A percentile compares a stretch with the other conserved stretches of the same genome.
phyloP scores from a whole-genome alignment of 2,797 vertebrate genomes.

The Oreochromis grahami region DNA sequence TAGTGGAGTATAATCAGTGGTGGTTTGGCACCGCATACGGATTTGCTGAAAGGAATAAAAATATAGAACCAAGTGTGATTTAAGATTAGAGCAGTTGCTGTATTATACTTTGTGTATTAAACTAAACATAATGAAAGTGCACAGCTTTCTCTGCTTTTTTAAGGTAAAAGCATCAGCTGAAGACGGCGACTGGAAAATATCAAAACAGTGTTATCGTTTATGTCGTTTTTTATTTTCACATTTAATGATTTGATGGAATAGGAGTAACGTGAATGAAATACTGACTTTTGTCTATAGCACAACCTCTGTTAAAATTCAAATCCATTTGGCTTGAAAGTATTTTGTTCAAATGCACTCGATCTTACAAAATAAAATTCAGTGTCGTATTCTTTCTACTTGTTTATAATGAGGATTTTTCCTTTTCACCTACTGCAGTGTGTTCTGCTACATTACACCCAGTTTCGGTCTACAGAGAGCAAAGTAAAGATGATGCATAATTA shows the following conservation, averaged over 20 bases:
- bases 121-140: neutral
- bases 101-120: neutral
- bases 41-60: neutral
- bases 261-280: neutral
- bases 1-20: neutral
- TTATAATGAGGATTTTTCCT: neutral
- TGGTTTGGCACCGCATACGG: neutral
- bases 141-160: neutral
- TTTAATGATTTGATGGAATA: neutral
- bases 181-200: neutral
- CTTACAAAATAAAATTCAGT: neutral
- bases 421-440: neutral
- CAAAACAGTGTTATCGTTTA: neutral
- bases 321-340: neutral
- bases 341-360: neutral
- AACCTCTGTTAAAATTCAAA: neutral
- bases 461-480: conserved; percentile 26
- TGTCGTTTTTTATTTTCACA: neutral
- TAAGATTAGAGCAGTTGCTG: neutral
- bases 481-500: conserved; percentile 64
- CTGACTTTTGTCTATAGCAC: neutral
- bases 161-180: neutral
- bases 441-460: neutral
- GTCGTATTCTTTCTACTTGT: neutral
- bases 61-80: neutral